Conservation (phyloP, 2,113 vertebrate genomes). For the Bostrychus sinensis region DNA sequence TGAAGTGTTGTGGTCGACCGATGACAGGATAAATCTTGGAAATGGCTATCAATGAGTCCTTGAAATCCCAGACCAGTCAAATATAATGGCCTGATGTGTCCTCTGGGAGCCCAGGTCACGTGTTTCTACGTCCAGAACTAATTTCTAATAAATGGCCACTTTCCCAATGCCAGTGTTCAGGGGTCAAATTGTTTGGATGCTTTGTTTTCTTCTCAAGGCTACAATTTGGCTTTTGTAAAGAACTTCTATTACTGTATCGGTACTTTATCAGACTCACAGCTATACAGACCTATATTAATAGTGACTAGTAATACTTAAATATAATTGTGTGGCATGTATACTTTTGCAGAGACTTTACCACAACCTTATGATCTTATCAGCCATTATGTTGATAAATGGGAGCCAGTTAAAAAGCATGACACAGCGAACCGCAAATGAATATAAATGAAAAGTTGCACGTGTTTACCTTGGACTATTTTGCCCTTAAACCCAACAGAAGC, state of each 20-base stretch:
- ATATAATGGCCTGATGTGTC: slow-evolving; percentile 66
- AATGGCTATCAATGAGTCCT: slow-evolving; percentile 57
- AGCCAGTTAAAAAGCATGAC: not conserved
- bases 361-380: not conserved
- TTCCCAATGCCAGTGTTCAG: slow-evolving; percentile 53
- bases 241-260: not conserved
- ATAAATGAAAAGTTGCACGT: not conserved
- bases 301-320: not conserved
- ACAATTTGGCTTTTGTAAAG: slow-evolving; percentile 14
- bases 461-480: not conserved
- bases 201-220: slow-evolving; percentile 39
- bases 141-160: slow-evolving; percentile 75
- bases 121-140: slow-evolving; percentile 68
- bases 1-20: slow-evolving; percentile 56
- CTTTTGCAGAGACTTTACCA: not conserved
- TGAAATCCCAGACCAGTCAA: slow-evolving; percentile 69
- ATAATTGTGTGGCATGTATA: not conserved
- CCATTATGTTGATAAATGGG: not conserved
- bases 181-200: slow-evolving; percentile 77
- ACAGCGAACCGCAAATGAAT: not conserved
- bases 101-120: slow-evolving; percentile 63
- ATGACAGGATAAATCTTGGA: slow-evolving; percentile 73
- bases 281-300: not conserved
- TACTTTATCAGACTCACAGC: not conserved
- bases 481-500: not conserved